Base-by-base conservation (phyloP, 2,888 invertebrate species). In the Sthenelais limicola region DNA sequence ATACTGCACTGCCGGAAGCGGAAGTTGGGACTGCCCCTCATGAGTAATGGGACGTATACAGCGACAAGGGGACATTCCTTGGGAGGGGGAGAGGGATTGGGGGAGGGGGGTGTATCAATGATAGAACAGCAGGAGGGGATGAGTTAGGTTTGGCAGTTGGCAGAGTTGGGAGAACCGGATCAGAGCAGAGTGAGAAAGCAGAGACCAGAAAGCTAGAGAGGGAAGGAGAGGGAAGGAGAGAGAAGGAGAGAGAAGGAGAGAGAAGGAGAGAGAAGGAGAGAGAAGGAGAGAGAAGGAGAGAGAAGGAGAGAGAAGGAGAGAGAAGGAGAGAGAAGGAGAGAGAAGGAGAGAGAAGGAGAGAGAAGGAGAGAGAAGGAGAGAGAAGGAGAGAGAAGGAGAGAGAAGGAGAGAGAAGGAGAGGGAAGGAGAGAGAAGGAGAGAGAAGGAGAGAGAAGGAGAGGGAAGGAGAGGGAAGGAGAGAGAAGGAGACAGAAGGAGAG, bases 171-270 rank as follows among this genome's bases (percentile, higher is more conserved):
- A n/a, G n/a, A n/a, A n/a, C n/a, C n/a, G n/a, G n/a, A n/a, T n/a
- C n/a, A n/a, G n/a, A n/a, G n/a, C n/a, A n/a, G n/a, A n/a, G n/a
- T n/a, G n/a, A n/a, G n/a, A n/a, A n/a, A n/a, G n/a, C n/a, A n/a
- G 52, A 18, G 21, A 24, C 9, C 9, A 21, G 52, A 18, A 21
- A 52, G 24, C 12, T 9, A 52, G 52, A 52, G 52, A 52, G 21
- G 24, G 33, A 32, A 18, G 32, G 38, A 62, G 62, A 30, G 38
- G 24, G 33, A 32, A 21, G 24, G 38, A 62, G 62, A 62, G 62
- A 32, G 33, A 32, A 21, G 18, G 38, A 62, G 62, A 62, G 62
- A 32, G 33, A 32, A 21, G 24, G 62, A 62, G 62, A 62, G 62
- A 32, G 33, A 32, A 21, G 24, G 62, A 62, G 62, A 62, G 62